Conservation (phyloP, 1,140 invertebrate genomes). For the Charaxes varanes region DNA sequence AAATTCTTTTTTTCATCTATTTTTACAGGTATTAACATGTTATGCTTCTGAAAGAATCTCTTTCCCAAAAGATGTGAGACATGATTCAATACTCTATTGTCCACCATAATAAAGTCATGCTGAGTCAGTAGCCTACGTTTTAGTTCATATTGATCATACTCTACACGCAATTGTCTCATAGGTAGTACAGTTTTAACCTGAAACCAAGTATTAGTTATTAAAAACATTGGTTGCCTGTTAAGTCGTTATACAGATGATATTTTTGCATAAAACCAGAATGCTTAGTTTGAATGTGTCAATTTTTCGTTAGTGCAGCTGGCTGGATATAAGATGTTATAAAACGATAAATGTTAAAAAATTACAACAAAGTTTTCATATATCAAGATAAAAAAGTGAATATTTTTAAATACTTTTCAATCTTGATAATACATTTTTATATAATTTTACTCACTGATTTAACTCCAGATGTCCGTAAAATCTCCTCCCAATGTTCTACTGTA, state of each 20-base stretch:
- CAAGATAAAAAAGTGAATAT: slow-evolving; percentile 7
- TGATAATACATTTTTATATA: too few species aligned
- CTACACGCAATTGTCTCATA: slow-evolving; percentile 77
- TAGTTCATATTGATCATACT: slow-evolving; percentile 80
- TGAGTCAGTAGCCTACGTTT: slow-evolving; percentile 76
- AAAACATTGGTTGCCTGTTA: too few species aligned
- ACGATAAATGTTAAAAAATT: too few species aligned
- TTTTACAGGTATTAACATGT: slow-evolving; percentile 76
- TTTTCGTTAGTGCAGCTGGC: too few species aligned
- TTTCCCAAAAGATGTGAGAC: slow-evolving; percentile 77
- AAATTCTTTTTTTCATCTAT: slow-evolving; percentile 72
- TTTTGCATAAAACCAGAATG: too few species aligned
- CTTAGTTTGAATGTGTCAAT: too few species aligned
- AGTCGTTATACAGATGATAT: too few species aligned
- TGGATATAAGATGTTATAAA: too few species aligned
- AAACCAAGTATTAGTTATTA: too few species aligned
- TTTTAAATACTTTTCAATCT: slow-evolving; percentile 4
- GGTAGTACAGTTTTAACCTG: slow-evolving; percentile 72
- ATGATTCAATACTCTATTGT: slow-evolving; percentile 77
- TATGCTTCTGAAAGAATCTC: slow-evolving; percentile 77
- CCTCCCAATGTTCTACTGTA: slow-evolving; percentile 76
- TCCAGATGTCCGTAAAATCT: slow-evolving; percentile 67
- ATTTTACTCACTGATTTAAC: slow-evolving; percentile 64
- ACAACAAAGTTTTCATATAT: too few species aligned
- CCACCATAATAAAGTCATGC: slow-evolving; percentile 79